Percentiles rank a stretch among this genome's conserved stretches.
Evolutionary conservation across 1,140 invertebrate species (phyloP).

Genomic region (Melanaphis sacchari): DNA sequence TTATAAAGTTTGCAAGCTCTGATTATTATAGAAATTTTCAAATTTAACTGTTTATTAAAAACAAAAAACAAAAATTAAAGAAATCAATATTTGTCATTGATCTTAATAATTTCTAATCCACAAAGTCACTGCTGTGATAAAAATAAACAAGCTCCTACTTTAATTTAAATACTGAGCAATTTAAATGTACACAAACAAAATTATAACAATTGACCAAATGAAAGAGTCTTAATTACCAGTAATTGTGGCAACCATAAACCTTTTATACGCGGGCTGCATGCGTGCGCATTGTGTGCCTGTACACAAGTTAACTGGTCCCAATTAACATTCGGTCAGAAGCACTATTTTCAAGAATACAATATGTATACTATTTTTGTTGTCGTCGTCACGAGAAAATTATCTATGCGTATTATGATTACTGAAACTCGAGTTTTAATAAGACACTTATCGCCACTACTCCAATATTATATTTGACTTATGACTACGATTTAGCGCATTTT

Average conservation of each 20-base stretch:
- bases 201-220: not conserved
- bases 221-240: conserved; percentile 30
- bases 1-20: no score
- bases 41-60: not conserved
- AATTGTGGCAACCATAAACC: conserved; percentile 6
- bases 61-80: not conserved
- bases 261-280: conserved; percentile 5
- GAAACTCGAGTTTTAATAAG: not conserved
- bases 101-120: not conserved
- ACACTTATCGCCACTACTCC: not conserved
- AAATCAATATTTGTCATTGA: not conserved
- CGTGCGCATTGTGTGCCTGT: not conserved
- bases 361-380: not conserved
- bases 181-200: conserved; percentile 17
- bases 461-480: no score
- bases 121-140: not conserved
- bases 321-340: not conserved
- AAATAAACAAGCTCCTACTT: not conserved
- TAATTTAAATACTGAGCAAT: not conserved
- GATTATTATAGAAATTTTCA: not conserved
- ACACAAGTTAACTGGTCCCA: conserved; percentile 24
- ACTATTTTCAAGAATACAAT: not conserved
- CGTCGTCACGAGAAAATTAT: not conserved
- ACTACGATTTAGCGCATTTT: not conserved
- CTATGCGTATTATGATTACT: not conserved